A percentile compares a stretch with the other conserved stretches of the same genome.
These are phyloP conservation scores for Eucidaris tribuloides DNA, from an alignment of 35 echinoderm and acorn worm genomes.

Conservation along the genomic window DNA sequence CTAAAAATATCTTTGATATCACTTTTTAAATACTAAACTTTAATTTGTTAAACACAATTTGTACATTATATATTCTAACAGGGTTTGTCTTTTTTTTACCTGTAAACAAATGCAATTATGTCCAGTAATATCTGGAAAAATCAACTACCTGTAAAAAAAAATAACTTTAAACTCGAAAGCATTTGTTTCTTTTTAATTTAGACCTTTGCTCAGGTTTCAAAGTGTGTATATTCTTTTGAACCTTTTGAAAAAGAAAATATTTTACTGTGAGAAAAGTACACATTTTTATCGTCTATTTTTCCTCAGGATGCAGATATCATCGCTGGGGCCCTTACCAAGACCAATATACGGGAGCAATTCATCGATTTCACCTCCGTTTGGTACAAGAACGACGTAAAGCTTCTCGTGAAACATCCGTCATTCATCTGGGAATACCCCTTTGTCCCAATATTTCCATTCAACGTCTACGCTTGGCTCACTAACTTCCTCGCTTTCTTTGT, in stretches of 20 bases:
- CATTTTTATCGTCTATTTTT: background rate
- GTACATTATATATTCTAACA: too few species aligned
- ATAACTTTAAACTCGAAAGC: too few species aligned
- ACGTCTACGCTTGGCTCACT: conserved; percentile 58
- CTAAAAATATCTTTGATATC: too few species aligned
- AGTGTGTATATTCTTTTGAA: background rate
- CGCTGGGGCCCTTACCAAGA: conserved; percentile 65
- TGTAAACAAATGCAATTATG: too few species aligned
- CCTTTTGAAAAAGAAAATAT: background rate
- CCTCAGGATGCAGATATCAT: conserved; percentile 85
- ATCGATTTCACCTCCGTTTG: conserved; percentile 67
- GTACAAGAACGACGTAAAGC: conserved; percentile 36
- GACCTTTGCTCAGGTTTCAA: background rate
- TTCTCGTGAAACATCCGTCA: conserved; percentile 62
- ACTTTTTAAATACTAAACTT: too few species aligned
- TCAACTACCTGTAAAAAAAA: too few species aligned
- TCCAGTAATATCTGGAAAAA: too few species aligned
- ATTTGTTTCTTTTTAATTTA: too few species aligned
- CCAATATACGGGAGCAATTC: conserved; percentile 45
- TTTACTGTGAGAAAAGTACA: background rate
- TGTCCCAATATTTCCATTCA: conserved; percentile 60
- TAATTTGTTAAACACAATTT: too few species aligned
- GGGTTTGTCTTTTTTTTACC: too few species aligned
- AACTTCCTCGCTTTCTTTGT: conserved; percentile 63
- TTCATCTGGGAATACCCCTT: conserved; percentile 72